Evolutionary conservation across 2,888 invertebrate species (phyloP).

Genomic region (Epiblema foenella): DNA sequence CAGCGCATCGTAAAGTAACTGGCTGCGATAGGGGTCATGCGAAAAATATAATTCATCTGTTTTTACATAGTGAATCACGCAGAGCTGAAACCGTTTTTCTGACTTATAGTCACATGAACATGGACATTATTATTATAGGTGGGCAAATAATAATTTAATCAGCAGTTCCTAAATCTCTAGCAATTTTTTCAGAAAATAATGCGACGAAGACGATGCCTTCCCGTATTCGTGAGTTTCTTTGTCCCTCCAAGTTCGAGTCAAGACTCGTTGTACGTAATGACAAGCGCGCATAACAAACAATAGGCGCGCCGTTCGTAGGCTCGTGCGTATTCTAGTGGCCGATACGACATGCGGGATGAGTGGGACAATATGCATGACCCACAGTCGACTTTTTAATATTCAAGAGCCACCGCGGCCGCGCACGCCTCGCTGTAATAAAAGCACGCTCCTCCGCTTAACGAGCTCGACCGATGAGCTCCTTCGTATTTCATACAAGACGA

Average conservation of each 20-base stretch:
- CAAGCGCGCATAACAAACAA: conserved; percentile 24
- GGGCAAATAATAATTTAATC: conserved; percentile 1
- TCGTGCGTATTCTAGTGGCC: conserved; percentile 39
- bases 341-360: conserved; percentile 57
- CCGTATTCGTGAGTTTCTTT: conserved; percentile 14
- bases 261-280: conserved; percentile 29
- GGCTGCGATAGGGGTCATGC: conserved; percentile 1
- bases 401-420: conserved; percentile 75
- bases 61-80: too few species aligned
- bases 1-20: conserved; percentile 29
- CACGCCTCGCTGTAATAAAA: conserved; percentile 81
- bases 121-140: neutral
- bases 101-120: neutral
- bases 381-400: conserved; percentile 78
- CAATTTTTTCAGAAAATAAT: neutral
- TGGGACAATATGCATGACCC: conserved; percentile 78
- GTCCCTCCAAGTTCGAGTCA: conserved; percentile 8
- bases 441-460: conserved; percentile 83
- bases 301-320: conserved; percentile 13
- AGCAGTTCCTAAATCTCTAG: neutral
- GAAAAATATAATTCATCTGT: neutral
- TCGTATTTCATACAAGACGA: conserved; percentile 82
- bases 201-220: conserved; percentile 1
- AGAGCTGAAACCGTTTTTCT: too few species aligned
- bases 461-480: conserved; percentile 81